Percentiles rank a stretch among this genome's conserved stretches.
Conservation (phyloP, 2,113 vertebrate species). For the Progne subis region DNA sequence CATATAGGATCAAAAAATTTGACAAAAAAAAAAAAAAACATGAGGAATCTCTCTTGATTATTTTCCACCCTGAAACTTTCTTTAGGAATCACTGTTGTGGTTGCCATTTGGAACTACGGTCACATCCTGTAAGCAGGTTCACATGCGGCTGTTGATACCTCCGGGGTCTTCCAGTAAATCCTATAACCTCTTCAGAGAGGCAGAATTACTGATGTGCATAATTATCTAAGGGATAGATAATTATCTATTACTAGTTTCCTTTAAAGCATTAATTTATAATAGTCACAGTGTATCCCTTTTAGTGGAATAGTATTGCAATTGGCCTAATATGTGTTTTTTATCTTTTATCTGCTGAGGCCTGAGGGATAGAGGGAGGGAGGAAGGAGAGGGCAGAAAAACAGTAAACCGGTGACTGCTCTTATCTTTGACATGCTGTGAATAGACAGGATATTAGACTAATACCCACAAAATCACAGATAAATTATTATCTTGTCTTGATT, state of each 20-base stretch:
- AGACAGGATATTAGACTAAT: conserved; percentile 80
- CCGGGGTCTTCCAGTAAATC: not conserved
- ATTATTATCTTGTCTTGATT: conserved; percentile 81
- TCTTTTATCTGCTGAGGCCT: conserved; percentile 74
- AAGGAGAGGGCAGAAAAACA: conserved; percentile 74
- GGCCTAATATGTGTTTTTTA: conserved; percentile 62
- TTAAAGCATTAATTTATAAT: conserved; percentile 29
- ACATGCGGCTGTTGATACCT: not conserved
- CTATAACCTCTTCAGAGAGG: not conserved
- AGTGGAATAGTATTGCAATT: conserved; percentile 78
- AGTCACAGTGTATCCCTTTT: conserved; percentile 73
- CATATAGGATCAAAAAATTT: not conserved
- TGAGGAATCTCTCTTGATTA: not conserved
- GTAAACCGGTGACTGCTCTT: conserved; percentile 82
- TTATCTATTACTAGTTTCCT: conserved; percentile 22
- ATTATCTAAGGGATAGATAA: conserved; percentile 10
- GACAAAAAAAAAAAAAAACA: not conserved
- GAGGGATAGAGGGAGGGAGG: conserved; percentile 53
- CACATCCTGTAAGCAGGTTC: not conserved
- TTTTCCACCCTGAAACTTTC: not conserved
- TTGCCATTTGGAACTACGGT: not conserved
- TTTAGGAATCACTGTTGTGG: not conserved
- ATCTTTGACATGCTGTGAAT: conserved; percentile 83
- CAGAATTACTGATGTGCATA: conserved; percentile 27
- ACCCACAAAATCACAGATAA: conserved; percentile 73